Percentiles rank a stretch among this genome's conserved stretches.
These are phyloP conservation scores for Eclectus roratus DNA, from an alignment of 2,113 vertebrate species.

Conservation along the genomic window DNA sequence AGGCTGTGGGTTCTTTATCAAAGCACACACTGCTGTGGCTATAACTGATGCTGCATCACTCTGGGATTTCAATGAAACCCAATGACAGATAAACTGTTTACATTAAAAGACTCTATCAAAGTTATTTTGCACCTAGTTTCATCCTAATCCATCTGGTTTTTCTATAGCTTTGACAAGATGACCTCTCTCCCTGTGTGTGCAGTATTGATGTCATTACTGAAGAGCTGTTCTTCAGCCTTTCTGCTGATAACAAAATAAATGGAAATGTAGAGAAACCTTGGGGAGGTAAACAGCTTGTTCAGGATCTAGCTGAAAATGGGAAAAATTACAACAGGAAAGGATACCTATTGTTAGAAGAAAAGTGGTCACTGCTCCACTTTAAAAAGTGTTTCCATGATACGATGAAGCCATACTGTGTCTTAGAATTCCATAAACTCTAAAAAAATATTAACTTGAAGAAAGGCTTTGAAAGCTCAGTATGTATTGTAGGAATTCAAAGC, in stretches of 20 bases:
- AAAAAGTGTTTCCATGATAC: neutral
- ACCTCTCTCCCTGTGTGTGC: slow-evolving; percentile 68
- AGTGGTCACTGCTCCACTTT: neutral
- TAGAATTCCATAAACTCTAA: neutral
- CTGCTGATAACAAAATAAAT: slow-evolving; percentile 73
- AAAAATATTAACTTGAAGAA: neutral
- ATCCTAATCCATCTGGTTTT: slow-evolving; percentile 73
- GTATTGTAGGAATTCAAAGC: neutral
- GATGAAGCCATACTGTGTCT: neutral
- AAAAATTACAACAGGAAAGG: neutral
- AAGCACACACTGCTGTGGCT: neutral
- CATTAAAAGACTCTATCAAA: slow-evolving; percentile 73
- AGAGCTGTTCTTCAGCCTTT: slow-evolving; percentile 65
- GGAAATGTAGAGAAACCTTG: slow-evolving; percentile 68
- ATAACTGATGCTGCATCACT: neutral
- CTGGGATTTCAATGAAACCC: slow-evolving; percentile 52
- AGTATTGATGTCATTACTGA: slow-evolving; percentile 69
- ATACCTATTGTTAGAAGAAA: neutral
- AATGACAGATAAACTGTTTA: slow-evolving; percentile 71
- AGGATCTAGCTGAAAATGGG: slow-evolving; percentile 8
- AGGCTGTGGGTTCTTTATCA: slow-evolving; percentile 24
- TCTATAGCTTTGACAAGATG: slow-evolving; percentile 69
- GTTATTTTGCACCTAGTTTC: slow-evolving; percentile 70
- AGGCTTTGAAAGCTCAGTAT: neutral
- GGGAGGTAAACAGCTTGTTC: slow-evolving; percentile 73